Base-by-base conservation (phyloP, 2,888 invertebrate genomes). In the Tachina fera region DNA sequence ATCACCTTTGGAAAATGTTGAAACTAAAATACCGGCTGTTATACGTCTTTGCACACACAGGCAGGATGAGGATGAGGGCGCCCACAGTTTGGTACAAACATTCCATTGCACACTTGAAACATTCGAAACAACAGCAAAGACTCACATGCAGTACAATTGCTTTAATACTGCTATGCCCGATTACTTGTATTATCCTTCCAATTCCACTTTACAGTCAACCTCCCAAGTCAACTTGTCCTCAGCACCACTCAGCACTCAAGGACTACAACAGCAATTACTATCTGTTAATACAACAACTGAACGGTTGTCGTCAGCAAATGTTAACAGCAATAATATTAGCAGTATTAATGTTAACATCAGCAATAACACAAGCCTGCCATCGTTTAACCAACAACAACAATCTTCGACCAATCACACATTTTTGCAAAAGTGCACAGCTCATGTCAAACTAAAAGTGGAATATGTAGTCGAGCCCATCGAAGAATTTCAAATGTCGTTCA, bases 401-500 rank as follows among this genome's bases (percentile, higher is more conserved):
- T 22, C 51, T 61, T 5, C 71, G 19, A 6, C 41, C 22, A 31
- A 45, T 13, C 53, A 56, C 39, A 16, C 71, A 13, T 13, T 74
- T 45, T 60, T 84, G 22, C 83, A 67, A 39, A 89, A 89, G 72
- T 91, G 91, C 87, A 71, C 88, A 76, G 85, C 90, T 84, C 89
- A 90, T 83, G 88, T 90, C 70, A 89, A 91, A 83, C 86, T 93
- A 45, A 84, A 91, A 82, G 89, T 90, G 68, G 88, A 88, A 87
- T 86, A 89, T 87, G 75, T 89, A 68, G 82, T 88, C 74, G 89
- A 90, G 88, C 92, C 93, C 75, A 89, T 92, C 72, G 88, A 88
- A 86, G 90, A 92, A 89, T 92, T 92, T 85, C 89, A 91, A 87
- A 88, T 92, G 88, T 89, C 90, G 87, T 89, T 91, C 81, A 90